Evolutionary conservation across 2,888 invertebrate species (phyloP).

Genomic region (Tinea trinotella): DNA sequence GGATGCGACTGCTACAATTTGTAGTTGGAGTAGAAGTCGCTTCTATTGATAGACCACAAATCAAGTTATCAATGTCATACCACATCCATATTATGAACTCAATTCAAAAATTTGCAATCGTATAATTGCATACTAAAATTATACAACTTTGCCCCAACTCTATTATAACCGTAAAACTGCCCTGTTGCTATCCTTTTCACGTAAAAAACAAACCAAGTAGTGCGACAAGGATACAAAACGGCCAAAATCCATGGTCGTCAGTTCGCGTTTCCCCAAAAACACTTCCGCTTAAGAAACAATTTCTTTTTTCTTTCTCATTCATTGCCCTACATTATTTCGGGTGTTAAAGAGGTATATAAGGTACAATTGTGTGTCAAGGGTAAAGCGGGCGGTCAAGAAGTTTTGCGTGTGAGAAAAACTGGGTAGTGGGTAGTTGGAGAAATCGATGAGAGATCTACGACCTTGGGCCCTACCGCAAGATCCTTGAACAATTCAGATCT

Average conservation of each 20-base stretch:
- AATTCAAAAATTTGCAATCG: too few species aligned
- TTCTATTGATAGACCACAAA: too few species aligned
- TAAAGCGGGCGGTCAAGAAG: conserved; percentile 38
- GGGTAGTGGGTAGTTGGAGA: conserved; percentile 26
- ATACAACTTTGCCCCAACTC: background rate
- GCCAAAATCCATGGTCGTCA: background rate
- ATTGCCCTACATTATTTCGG: conserved; percentile 54
- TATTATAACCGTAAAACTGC: background rate
- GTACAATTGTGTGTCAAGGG: conserved; percentile 57
- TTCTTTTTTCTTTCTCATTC: conserved; percentile 38
- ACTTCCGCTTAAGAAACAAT: conserved; percentile 41
- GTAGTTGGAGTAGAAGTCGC: too few species aligned
- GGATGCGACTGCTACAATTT: too few species aligned
- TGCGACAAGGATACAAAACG: background rate
- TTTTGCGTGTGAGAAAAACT: conserved; percentile 54
- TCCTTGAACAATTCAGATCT: conserved; percentile 37
- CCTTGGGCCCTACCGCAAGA: conserved; percentile 53
- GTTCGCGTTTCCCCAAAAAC: conserved; percentile 19
- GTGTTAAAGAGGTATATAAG: conserved; percentile 28
- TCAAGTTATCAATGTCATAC: too few species aligned
- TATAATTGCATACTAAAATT: background rate
- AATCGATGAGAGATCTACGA: conserved; percentile 67
- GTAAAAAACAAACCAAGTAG: background rate
- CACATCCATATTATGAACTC: too few species aligned
- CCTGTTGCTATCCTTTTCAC: background rate